Percentiles rank a stretch among this genome's conserved stretches.
phyloP scores from a whole-genome alignment of 2,113 vertebrate genomes.

The Clarias gariepinus region DNA sequence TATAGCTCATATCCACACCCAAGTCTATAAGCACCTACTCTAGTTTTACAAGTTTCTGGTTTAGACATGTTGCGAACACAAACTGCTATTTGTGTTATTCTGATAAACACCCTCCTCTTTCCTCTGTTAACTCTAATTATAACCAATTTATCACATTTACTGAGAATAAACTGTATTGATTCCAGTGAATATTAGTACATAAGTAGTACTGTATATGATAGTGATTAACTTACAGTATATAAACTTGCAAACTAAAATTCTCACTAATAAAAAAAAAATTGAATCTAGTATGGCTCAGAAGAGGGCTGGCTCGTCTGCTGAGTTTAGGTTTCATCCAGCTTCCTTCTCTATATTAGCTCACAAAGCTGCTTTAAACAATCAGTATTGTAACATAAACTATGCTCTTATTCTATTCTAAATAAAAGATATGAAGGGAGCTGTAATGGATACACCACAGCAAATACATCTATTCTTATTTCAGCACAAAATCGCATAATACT shows the following conservation, averaged over 20 bases:
- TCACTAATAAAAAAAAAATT: not conserved
- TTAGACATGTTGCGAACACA: not conserved
- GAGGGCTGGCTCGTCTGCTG: not conserved
- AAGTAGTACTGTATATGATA: not conserved
- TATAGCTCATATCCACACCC: not conserved
- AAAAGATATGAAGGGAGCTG: not conserved
- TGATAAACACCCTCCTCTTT: not conserved
- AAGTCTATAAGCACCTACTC: not conserved
- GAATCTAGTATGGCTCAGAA: not conserved
- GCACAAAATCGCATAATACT: not conserved
- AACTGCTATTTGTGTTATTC: not conserved
- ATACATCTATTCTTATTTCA: not conserved
- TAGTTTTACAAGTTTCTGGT: not conserved
- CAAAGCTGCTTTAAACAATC: not conserved
- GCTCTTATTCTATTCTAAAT: not conserved
- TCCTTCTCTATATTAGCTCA: not conserved
- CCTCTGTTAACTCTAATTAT: not conserved
- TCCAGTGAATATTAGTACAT: not conserved
- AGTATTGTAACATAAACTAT: not conserved
- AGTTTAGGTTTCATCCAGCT: not conserved
- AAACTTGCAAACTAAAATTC: not conserved
- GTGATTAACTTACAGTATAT: not conserved
- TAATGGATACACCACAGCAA: not conserved
- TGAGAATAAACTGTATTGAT: not conserved
- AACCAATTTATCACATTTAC: not conserved